A percentile compares a stretch with the other conserved stretches of the same genome.
These are phyloP conservation scores for Notamacropus eugenii DNA, from an alignment of 2,797 vertebrate species.

Conservation along the genomic window DNA sequence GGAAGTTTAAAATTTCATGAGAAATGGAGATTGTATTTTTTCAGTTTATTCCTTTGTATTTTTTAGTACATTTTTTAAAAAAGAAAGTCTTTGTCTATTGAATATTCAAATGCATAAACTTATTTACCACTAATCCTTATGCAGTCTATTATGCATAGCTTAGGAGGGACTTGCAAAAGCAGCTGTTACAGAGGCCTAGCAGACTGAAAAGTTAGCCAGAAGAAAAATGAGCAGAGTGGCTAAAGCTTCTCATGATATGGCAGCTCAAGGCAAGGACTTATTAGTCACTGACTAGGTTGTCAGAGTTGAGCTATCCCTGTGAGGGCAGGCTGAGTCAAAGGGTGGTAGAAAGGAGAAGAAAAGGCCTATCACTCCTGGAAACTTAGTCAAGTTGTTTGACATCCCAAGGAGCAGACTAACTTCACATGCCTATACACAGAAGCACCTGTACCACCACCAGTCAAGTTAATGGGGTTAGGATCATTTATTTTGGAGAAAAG, in stretches of 20 bases:
- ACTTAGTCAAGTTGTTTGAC: not conserved
- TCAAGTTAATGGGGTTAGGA: not conserved
- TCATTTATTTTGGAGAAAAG: not conserved
- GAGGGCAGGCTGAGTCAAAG: not conserved
- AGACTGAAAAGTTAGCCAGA: not conserved
- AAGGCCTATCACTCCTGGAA: not conserved
- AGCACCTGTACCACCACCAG: not conserved
- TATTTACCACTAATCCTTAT: not conserved
- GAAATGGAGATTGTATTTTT: not conserved
- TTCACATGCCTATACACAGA: not conserved
- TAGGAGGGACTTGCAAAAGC: not conserved
- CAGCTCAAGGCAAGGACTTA: not conserved
- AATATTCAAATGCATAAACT: not conserved
- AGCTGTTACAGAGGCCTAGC: not conserved
- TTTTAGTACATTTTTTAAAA: not conserved
- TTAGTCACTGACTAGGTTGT: not conserved
- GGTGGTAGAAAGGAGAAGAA: not conserved
- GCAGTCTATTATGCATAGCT: not conserved
- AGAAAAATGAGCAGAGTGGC: not conserved
- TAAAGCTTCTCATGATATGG: not conserved
- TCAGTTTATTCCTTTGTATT: not conserved
- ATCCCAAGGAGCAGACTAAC: not conserved
- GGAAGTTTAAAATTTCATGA: not conserved
- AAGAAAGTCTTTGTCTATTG: not conserved
- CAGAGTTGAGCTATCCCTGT: not conserved